These are phyloP conservation scores for Halcyon senegalensis DNA, from an alignment of 2,113 vertebrate genomes.

Conservation along the genomic window DNA sequence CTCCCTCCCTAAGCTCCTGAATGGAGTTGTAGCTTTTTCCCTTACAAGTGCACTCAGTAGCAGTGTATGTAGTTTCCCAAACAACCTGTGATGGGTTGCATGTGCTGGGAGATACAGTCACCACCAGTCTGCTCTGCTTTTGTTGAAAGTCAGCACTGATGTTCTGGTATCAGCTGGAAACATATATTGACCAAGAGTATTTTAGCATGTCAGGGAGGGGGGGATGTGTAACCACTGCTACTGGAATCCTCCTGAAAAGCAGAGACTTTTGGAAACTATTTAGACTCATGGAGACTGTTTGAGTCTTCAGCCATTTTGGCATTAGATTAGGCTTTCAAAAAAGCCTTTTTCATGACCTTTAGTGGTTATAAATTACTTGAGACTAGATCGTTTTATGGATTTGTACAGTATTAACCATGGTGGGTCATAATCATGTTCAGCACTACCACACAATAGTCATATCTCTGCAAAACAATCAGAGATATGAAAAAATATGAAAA, in stretches of 20 bases:
- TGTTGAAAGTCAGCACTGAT: not conserved
- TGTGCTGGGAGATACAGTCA: not conserved
- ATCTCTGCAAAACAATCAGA: not conserved
- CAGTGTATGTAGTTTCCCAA: not conserved
- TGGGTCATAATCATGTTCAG: not conserved
- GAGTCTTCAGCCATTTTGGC: not conserved
- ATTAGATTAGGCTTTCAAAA: not conserved
- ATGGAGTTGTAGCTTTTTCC: not conserved
- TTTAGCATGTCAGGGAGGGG: accelerated
- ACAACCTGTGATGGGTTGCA: not conserved
- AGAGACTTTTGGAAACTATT: too few relatives aligned
- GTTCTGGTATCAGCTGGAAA: not conserved
- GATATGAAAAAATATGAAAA: not conserved
- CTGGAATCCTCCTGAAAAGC: not conserved
- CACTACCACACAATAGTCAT: not conserved
- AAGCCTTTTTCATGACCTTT: not conserved
- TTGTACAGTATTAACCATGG: not conserved
- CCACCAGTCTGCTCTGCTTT: not conserved
- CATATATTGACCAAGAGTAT: not conserved
- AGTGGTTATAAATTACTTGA: not conserved
- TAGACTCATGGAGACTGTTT: not conserved
- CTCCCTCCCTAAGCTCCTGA: not conserved
- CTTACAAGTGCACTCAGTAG: accelerated
- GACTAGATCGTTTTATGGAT: not conserved
- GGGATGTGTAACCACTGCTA: accelerated